phyloP scores from a whole-genome alignment of 1,140 invertebrate species.

The Drosophila athabasca region DNA sequence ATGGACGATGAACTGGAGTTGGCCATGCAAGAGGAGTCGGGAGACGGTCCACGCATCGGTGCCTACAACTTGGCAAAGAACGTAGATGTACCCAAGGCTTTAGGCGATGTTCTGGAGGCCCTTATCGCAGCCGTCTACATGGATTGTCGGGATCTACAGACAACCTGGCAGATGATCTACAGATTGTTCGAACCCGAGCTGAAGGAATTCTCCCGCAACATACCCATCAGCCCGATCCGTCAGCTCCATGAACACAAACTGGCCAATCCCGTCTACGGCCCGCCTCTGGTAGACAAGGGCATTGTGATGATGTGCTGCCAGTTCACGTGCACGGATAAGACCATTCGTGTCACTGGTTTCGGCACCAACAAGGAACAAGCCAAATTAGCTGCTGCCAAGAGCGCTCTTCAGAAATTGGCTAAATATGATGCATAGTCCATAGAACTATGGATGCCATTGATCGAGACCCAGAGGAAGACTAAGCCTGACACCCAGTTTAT shows the following conservation, averaged over 20 bases:
- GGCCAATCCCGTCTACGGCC: slow-evolving; percentile 85
- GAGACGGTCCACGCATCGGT: not conserved
- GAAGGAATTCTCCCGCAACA: slow-evolving; percentile 89
- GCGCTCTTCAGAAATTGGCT: slow-evolving; percentile 85
- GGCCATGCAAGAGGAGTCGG: not conserved
- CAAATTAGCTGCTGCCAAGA: slow-evolving; percentile 90
- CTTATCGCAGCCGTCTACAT: slow-evolving; percentile 96
- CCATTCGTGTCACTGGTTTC: slow-evolving; percentile 87
- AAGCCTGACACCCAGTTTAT: too few relatives aligned
- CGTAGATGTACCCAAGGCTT: slow-evolving; percentile 95
- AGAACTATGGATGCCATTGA: too few relatives aligned
- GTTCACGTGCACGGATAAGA: slow-evolving; percentile 85
- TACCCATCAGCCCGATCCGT: slow-evolving; percentile 95
- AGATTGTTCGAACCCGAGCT: slow-evolving; percentile 90
- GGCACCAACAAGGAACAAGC: slow-evolving; percentile 88
- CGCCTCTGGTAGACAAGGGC: slow-evolving; percentile 67
- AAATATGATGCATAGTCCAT: slow-evolving; percentile 45
- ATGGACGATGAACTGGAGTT: slow-evolving; percentile 62
- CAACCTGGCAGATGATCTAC: slow-evolving; percentile 93
- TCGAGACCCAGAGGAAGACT: too few relatives aligned
- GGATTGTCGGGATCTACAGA: slow-evolving; percentile 91
- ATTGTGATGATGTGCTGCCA: slow-evolving; percentile 87
- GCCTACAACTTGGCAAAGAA: slow-evolving; percentile 86
- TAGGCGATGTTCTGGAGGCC: slow-evolving; percentile 97
- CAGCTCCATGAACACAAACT: slow-evolving; percentile 90